A percentile compares a stretch with the other conserved stretches of the same genome.
Conservation (phyloP, 2,888 invertebrate genomes). For the Leucania comma region DNA sequence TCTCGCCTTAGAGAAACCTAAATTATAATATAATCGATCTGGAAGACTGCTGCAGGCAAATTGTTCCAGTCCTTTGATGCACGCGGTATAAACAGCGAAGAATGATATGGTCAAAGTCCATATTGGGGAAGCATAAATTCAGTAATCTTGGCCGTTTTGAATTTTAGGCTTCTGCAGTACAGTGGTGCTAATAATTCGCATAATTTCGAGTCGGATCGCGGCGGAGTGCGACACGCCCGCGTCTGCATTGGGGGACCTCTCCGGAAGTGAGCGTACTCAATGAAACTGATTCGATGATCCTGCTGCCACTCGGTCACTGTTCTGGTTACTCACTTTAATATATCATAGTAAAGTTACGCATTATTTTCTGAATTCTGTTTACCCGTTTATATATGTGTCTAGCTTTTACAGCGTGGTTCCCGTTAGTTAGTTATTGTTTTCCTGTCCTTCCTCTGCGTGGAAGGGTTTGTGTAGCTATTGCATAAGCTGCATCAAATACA, state of each 20-base stretch:
- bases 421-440: neutral
- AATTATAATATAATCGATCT: too few relatives aligned
- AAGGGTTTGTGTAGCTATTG: neutral
- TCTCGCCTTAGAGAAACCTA: too few relatives aligned
- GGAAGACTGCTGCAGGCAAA: too few relatives aligned
- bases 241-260: slow-evolving; percentile 84
- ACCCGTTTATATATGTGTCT: slow-evolving; percentile 9
- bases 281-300: slow-evolving; percentile 85
- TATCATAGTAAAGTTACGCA: slow-evolving; percentile 47
- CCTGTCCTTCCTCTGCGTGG: too few relatives aligned
- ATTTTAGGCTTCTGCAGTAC: too few relatives aligned
- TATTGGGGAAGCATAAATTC: too few relatives aligned
- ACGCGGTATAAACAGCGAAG: too few relatives aligned
- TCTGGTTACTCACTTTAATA: slow-evolving; percentile 80
- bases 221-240: slow-evolving; percentile 70
- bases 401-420: neutral
- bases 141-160: too few relatives aligned
- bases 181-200: slow-evolving; percentile 63
- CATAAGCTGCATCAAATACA: neutral
- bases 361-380: slow-evolving; percentile 26
- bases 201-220: slow-evolving; percentile 61
- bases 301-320: slow-evolving; percentile 87
- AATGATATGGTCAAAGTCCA: too few relatives aligned
- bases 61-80: too few relatives aligned
- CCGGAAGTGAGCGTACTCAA: slow-evolving; percentile 87